Percentiles rank a stretch among this genome's conserved stretches.
phyloP scores from a whole-genome alignment of 1,140 invertebrate genomes.

The Gonatopus flavifemur region DNA sequence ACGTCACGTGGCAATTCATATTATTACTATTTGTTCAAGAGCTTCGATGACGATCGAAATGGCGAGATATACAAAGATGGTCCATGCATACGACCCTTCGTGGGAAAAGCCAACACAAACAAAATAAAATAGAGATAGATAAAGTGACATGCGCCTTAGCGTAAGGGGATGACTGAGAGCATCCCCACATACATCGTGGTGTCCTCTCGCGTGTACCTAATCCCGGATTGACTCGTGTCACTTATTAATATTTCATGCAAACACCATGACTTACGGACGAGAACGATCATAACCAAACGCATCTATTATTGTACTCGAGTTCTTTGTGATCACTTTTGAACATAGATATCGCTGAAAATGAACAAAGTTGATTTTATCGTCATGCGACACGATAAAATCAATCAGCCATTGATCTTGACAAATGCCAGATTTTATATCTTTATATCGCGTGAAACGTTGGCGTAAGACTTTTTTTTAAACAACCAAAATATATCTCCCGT shows the following conservation, averaged over 20 bases:
- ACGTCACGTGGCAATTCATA: slow-evolving; percentile 56
- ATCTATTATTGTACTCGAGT: no score
- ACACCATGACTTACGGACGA: slow-evolving; percentile 54
- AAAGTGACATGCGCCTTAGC: slow-evolving; percentile 42
- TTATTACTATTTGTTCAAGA: slow-evolving; percentile 58
- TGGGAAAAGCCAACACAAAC: slow-evolving; percentile 57
- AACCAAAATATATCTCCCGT: no score
- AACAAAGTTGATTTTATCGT: no score
- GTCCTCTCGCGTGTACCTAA: slow-evolving; percentile 32
- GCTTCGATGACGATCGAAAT: slow-evolving; percentile 22
- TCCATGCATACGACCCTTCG: slow-evolving; percentile 32
- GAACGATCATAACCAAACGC: no score
- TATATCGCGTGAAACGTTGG: no score
- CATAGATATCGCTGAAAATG: no score
- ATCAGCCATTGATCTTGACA: no score
- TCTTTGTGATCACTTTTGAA: no score
- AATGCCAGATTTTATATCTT: no score
- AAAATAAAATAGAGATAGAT: slow-evolving; percentile 58
- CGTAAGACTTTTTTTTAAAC: no score
- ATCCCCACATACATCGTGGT: no score
- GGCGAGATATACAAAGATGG: slow-evolving; percentile 4
- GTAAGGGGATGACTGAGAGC: slow-evolving; percentile 27
- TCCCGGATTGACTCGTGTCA: slow-evolving; percentile 60
- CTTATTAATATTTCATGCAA: slow-evolving; percentile 62
- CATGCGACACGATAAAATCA: no score